Evolutionary conservation across 2,113 vertebrate species (phyloP).

Genomic region (Silurus meridionalis): DNA sequence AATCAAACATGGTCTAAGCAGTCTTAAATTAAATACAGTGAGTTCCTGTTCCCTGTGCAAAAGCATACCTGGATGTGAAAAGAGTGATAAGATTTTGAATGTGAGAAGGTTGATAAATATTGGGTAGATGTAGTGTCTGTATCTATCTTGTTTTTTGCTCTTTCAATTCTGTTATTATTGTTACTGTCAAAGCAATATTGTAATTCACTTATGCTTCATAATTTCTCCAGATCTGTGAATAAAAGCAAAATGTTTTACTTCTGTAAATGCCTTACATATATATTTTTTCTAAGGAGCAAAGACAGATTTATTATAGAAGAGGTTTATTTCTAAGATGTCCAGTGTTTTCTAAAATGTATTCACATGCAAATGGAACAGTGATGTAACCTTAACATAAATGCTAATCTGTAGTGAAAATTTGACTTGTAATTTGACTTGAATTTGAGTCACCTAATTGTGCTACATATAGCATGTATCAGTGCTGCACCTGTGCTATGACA

Average conservation of each 20-base stretch:
- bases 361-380: not conserved
- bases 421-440: not conserved
- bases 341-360: not conserved
- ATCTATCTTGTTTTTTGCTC: not conserved
- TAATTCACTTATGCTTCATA: not conserved
- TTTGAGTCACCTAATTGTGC: constrained; percentile 12
- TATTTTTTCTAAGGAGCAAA: not conserved
- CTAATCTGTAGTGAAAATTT: not conserved
- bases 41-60: not conserved
- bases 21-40: not conserved
- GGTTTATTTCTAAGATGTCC: not conserved
- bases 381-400: constrained; percentile 10
- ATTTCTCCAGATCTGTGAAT: not conserved
- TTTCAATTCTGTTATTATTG: not conserved
- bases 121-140: not conserved
- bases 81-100: not conserved
- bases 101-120: not conserved
- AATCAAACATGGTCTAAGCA: not conserved
- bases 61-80: not conserved
- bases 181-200: constrained; percentile 10
- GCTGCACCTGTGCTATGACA: constrained; percentile 10
- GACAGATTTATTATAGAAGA: too few relatives aligned
- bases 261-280: not conserved
- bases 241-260: not conserved
- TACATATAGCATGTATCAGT: not conserved